phyloP scores from a whole-genome alignment of 2,797 vertebrate species.

The Psittacula echo region DNA sequence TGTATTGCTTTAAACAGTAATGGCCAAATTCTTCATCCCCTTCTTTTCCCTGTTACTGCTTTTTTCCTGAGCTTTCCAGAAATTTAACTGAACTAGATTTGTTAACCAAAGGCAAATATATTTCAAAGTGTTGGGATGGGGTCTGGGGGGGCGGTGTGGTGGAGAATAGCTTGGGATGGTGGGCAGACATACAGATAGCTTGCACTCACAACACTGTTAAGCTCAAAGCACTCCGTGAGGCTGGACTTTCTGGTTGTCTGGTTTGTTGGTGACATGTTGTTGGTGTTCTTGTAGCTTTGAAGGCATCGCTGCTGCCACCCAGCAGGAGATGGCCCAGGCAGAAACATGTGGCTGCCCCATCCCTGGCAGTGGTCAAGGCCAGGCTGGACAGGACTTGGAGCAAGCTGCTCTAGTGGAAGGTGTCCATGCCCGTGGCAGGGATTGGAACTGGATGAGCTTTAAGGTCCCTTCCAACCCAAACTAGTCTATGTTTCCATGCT shows the following conservation, averaged over 20 bases:
- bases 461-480: neutral
- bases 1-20: neutral
- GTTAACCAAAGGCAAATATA: neutral
- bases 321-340: fast-evolving
- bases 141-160: too few relatives aligned
- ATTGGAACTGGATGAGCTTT: neutral
- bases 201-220: neutral
- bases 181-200: neutral
- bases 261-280: fast-evolving
- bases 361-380: neutral
- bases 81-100: neutral
- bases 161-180: neutral
- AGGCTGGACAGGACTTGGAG: neutral
- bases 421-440: neutral
- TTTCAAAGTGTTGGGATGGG: neutral
- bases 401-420: neutral
- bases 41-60: neutral
- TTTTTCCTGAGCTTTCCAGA: neutral
- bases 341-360: neutral
- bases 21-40: neutral
- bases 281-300: neutral
- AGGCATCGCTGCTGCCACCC: neutral
- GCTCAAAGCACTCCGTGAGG: fast-evolving
- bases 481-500: neutral
- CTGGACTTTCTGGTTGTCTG: fast-evolving